Conservation (phyloP, 2,797 vertebrate genomes). For the Xyrichtys novacula region DNA sequence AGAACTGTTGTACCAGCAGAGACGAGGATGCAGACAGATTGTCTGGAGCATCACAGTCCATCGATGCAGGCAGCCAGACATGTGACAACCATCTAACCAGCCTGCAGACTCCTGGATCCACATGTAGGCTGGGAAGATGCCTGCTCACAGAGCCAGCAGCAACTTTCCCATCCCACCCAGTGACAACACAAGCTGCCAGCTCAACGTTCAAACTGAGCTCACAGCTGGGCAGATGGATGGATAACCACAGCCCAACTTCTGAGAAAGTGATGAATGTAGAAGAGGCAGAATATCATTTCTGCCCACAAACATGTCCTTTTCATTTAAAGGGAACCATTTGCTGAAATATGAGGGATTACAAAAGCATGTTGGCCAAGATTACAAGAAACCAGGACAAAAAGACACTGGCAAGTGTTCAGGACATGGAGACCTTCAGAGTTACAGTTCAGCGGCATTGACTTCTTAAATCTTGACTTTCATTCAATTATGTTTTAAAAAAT, state of each 20-base stretch:
- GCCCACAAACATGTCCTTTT: neutral
- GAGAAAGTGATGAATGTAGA: neutral
- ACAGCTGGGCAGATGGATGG: conserved; percentile 17
- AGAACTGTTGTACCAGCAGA: neutral
- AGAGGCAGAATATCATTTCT: neutral
- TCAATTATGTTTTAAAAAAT: too few species aligned
- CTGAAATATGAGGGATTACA: neutral
- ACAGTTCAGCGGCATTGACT: too few species aligned
- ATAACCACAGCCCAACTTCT: conserved; percentile 1
- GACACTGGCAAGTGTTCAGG: neutral
- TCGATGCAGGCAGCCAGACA: conserved; percentile 83
- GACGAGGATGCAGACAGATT: neutral
- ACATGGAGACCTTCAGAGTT: neutral
- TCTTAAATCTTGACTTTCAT: neutral
- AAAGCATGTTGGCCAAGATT: neutral
- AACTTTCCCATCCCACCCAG: conserved; percentile 20
- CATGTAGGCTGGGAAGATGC: conserved; percentile 98
- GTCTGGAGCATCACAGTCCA: conserved; percentile 6
- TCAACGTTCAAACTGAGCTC: conserved; percentile 16
- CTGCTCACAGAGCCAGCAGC: conserved; percentile 80
- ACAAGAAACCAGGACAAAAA: neutral
- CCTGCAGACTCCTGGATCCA: conserved; percentile 97
- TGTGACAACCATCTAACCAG: conserved; percentile 99
- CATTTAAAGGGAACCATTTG: neutral
- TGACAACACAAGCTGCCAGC: conserved; percentile 8